A percentile compares a stretch with the other conserved stretches of the same genome.
Conservation (phyloP, 2,113 vertebrate species). For the Upupa epops region DNA sequence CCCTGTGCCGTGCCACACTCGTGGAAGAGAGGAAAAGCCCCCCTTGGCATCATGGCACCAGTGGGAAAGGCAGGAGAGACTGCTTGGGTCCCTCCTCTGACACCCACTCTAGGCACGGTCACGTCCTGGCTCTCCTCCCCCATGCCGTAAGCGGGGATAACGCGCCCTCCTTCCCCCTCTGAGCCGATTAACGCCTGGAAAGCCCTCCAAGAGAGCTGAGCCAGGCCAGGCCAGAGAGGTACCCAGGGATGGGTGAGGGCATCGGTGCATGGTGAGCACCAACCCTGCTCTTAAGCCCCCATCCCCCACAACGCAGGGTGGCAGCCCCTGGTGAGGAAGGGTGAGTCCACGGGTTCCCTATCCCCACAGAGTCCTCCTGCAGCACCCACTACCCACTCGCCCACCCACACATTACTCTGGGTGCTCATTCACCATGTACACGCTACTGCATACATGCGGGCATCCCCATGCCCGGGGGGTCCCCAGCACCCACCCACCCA, state of each 20-base stretch:
- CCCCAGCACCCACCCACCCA: background rate
- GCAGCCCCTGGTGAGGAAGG: fast-evolving
- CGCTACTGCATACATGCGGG: background rate
- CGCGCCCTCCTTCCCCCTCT: conserved; percentile 29
- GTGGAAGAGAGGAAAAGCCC: conserved; percentile 57
- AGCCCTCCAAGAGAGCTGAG: conserved; percentile 31
- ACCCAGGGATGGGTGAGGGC: background rate
- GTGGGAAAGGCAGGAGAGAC: conserved; percentile 19
- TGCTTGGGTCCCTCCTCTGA: conserved; percentile 21
- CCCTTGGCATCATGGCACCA: conserved; percentile 2
- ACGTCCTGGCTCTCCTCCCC: conserved; percentile 54
- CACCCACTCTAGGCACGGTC: conserved; percentile 25
- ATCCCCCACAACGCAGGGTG: background rate
- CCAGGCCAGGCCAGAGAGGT: background rate
- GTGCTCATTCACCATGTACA: conserved; percentile 21
- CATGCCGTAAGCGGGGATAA: conserved; percentile 44
- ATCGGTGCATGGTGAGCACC: fast-evolving
- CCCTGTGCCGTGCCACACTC: background rate
- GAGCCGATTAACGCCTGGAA: conserved; percentile 65
- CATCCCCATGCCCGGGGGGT: background rate
- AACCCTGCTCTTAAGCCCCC: background rate
- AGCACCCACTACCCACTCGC: background rate
- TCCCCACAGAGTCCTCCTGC: background rate
- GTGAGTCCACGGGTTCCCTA: fast-evolving
- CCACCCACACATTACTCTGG: conserved; percentile 48